Evolutionary conservation across 1,140 invertebrate species (phyloP).

Genomic region (Lepidurus packardi): DNA sequence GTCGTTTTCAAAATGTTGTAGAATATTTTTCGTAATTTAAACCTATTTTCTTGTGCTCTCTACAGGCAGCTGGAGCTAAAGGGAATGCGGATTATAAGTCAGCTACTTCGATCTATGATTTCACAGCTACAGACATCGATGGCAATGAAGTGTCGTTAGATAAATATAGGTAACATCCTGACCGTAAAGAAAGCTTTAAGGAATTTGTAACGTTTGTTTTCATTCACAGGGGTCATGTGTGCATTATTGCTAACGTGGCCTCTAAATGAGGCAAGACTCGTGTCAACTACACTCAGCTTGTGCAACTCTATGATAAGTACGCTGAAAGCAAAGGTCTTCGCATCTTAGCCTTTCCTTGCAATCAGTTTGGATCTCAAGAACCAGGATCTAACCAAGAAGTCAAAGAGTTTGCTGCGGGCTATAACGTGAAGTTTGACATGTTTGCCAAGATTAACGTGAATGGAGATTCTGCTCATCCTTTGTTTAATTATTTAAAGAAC

Average conservation of each 20-base stretch:
- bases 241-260: slow-evolving; percentile 78
- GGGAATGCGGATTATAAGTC: slow-evolving; percentile 43
- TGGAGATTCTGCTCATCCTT: slow-evolving; percentile 71
- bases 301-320: slow-evolving; percentile 64
- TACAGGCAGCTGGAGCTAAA: slow-evolving; percentile 26
- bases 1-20: not conserved
- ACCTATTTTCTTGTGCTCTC: not conserved
- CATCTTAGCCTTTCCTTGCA: slow-evolving; percentile 86
- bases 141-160: slow-evolving; percentile 64
- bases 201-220: slow-evolving; percentile 29
- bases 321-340: slow-evolving; percentile 57
- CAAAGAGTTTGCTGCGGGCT: slow-evolving; percentile 60
- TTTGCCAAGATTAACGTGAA: slow-evolving; percentile 82
- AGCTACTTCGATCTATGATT: slow-evolving; percentile 66
- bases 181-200: slow-evolving; percentile 27
- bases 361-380: slow-evolving; percentile 61
- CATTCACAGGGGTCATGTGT: slow-evolving; percentile 53
- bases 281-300: slow-evolving; percentile 70
- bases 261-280: slow-evolving; percentile 77
- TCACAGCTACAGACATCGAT: slow-evolving; percentile 64
- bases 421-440: slow-evolving; percentile 71
- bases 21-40: not conserved
- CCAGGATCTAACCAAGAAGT: slow-evolving; percentile 67
- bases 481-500: slow-evolving; percentile 82
- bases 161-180: slow-evolving; percentile 55